These are phyloP conservation scores for Sceloporus undulatus DNA, from an alignment of 2,113 vertebrate species.

Conservation along the genomic window DNA sequence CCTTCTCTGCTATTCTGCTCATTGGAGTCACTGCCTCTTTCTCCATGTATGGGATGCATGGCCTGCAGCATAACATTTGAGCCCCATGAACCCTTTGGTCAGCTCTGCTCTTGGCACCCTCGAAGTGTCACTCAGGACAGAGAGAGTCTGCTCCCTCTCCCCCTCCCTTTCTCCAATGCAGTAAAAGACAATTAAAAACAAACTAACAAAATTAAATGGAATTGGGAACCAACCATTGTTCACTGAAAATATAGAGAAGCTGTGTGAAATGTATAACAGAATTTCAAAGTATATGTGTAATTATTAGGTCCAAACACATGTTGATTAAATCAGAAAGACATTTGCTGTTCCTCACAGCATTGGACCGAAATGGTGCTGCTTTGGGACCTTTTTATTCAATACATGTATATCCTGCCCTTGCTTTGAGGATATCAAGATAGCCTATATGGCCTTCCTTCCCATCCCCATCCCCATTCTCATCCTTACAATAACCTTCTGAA, in stretches of 20 bases:
- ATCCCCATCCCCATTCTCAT: not conserved
- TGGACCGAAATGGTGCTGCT: not conserved
- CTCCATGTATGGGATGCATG: no score
- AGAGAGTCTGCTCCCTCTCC: no score
- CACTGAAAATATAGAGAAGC: not conserved
- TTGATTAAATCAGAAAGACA: not conserved
- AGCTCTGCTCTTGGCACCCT: no score
- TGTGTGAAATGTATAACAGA: not conserved
- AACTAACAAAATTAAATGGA: not conserved
- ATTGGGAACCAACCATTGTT: conserved; percentile 21
- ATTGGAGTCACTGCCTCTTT: no score
- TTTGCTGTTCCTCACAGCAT: not conserved
- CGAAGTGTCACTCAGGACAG: no score
- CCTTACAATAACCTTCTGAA: not conserved
- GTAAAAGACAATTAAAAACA: not conserved
- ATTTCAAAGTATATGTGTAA: conserved; percentile 11
- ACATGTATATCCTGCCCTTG: no score
- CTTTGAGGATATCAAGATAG: not conserved
- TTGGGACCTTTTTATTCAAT: not conserved
- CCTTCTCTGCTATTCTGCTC: no score
- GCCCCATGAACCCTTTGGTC: no score
- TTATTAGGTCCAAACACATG: no score
- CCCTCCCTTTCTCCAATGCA: not conserved
- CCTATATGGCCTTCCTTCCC: not conserved
- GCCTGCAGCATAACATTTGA: no score